Evolutionary conservation across 2,888 invertebrate genomes (phyloP).

Genomic region (Cyrtodaria siliqua): DNA sequence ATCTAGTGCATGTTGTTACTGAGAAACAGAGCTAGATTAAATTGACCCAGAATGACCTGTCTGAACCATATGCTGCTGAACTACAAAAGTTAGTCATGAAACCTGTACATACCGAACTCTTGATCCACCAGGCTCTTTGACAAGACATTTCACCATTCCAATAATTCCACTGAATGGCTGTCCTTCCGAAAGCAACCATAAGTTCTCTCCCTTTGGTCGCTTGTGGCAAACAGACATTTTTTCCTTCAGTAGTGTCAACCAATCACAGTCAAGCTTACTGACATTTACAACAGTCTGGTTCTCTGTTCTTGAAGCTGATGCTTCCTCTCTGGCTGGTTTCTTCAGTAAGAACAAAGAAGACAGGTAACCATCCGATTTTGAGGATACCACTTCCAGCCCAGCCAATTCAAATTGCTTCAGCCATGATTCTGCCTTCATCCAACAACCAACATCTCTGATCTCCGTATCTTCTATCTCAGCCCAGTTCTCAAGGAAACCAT

Average conservation of each 20-base stretch:
- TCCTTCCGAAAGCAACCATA: slow-evolving; percentile 90
- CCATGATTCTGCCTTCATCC: slow-evolving; percentile 70
- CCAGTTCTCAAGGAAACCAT: slow-evolving; percentile 51
- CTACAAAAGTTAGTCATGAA: too few relatives aligned
- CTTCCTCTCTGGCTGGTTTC: slow-evolving; percentile 82
- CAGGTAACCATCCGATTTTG: slow-evolving; percentile 89
- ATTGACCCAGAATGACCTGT: too few relatives aligned
- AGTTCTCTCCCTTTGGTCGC: slow-evolving; percentile 86
- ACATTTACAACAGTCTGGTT: slow-evolving; percentile 59
- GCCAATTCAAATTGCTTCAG: slow-evolving; percentile 69
- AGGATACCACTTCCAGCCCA: slow-evolving; percentile 88
- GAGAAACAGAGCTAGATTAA: too few relatives aligned
- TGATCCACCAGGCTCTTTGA: slow-evolving; percentile 93
- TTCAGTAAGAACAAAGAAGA: slow-evolving; percentile 89
- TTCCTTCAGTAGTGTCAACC: slow-evolving; percentile 93
- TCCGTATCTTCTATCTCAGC: slow-evolving; percentile 25
- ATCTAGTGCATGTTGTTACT: too few relatives aligned
- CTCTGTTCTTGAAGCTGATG: background rate
- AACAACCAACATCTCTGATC: slow-evolving; percentile 58
- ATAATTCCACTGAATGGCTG: slow-evolving; percentile 92
- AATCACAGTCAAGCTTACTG: slow-evolving; percentile 84
- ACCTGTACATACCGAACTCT: slow-evolving; percentile 90
- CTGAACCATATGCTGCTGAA: too few relatives aligned
- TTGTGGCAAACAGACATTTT: slow-evolving; percentile 89
- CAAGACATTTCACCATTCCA: slow-evolving; percentile 96